A percentile compares a stretch with the other conserved stretches of the same genome.
Evolutionary conservation across 2,113 vertebrate species (phyloP).

Genomic region (Seriola rivoliana): DNA sequence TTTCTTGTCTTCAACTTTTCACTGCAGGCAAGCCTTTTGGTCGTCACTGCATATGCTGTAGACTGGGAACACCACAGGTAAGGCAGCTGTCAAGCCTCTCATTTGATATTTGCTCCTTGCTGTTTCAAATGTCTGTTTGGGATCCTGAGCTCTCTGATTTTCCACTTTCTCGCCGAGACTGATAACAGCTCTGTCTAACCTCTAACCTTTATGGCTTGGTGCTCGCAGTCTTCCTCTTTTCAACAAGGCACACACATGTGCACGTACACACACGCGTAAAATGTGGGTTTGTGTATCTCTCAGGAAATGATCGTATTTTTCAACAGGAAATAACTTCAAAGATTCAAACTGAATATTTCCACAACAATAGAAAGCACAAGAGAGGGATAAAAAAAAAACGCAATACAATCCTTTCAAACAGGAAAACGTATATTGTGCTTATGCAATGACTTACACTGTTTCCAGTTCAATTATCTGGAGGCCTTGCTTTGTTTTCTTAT

Average conservation of each 20-base stretch:
- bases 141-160: constrained; percentile 19
- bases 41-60: constrained; percentile 13
- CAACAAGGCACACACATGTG: background rate
- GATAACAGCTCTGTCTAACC: constrained; percentile 37
- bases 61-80: constrained; percentile 18
- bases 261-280: background rate
- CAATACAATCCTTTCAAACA: constrained; percentile 22
- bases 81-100: constrained; percentile 44
- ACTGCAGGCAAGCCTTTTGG: constrained; percentile 32
- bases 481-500: constrained; percentile 22
- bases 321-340: constrained; percentile 77
- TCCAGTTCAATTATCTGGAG: constrained; percentile 20
- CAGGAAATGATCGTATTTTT: constrained; percentile 75
- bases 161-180: background rate
- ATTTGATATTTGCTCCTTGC: constrained; percentile 8
- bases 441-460: background rate
- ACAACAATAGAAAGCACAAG: constrained; percentile 61
- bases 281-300: constrained; percentile 53
- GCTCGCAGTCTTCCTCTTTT: constrained; percentile 31
- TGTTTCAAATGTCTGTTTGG: constrained; percentile 28
- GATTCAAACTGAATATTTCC: constrained; percentile 61
- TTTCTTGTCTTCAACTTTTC: constrained; percentile 1
- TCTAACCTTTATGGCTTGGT: constrained; percentile 43
- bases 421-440: background rate
- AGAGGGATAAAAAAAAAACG: constrained; percentile 4